phyloP scores from a whole-genome alignment of 1,140 invertebrate species.

The Hypsibius dujardini region DNA sequence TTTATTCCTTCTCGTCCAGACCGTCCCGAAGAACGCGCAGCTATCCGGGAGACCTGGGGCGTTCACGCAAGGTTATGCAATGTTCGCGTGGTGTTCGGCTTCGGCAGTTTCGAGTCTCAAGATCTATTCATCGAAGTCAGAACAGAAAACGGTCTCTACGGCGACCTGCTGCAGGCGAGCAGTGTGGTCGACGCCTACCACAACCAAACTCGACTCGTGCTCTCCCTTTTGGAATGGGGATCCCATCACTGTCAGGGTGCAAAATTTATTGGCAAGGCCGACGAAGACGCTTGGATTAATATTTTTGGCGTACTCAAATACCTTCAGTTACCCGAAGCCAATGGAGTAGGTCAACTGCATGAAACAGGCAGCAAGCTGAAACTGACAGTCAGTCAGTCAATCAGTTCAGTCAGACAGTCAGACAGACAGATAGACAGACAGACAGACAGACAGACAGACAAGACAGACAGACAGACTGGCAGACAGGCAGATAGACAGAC shows the following conservation, averaged over 20 bases:
- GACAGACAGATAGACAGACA: not conserved
- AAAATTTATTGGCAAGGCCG: not conserved
- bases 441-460: not conserved
- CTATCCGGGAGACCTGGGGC: not conserved
- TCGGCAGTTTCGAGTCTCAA: not conserved
- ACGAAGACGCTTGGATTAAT: conserved; percentile 6
- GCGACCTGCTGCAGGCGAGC: not conserved
- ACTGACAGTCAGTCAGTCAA: not conserved
- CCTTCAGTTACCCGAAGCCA: not conserved
- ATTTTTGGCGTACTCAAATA: not conserved
- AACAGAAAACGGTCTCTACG: not conserved
- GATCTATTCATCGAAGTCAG: not conserved
- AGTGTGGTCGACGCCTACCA: not conserved
- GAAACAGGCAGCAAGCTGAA: not conserved
- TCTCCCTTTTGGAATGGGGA: not conserved
- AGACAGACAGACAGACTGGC: not conserved
- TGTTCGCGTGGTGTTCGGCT: not conserved
- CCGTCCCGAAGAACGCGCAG: not conserved
- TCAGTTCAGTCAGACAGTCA: not conserved
- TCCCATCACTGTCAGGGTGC: not conserved
- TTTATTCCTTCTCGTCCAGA: not conserved
- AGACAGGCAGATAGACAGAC: not conserved
- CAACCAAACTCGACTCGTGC: not conserved
- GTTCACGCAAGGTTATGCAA: not conserved
- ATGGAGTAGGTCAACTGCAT: not conserved